Evolutionary conservation across 2,113 vertebrate genomes (phyloP), one percentile per base, ranked within the genome.

Genomic region (Capreolus pygargus): DNA sequence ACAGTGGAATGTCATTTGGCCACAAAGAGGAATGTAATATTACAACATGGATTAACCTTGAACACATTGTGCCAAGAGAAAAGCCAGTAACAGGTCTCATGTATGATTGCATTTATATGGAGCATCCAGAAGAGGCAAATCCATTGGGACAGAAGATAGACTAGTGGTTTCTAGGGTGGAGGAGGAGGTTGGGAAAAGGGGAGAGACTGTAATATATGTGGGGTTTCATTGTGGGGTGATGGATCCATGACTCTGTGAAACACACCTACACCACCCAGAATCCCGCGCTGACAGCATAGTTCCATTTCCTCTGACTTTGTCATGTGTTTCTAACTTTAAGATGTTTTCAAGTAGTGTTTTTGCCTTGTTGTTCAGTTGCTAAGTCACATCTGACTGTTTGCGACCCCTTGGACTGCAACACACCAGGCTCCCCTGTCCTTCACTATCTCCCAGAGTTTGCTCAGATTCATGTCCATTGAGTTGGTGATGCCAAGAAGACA

Each of bases 341-440:
- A 33, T 67, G 16, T 88, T 91, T 91, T 76, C 14, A 52, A 57
- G 58, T 89, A 45, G 4, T 90, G 27, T 64, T 95, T 91, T 93
- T 94, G 17, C n/a, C 23, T 43, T 70, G n/a, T 70, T 74, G 36
- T 39, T 43, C n/a, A 70, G 5, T 39, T 70, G n/a, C 67, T 39
- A 70, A 70, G 67, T 43, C 70, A 76, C 12, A 43, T 76, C 23
- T 43, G 36, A 25, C 36, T 43, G 36, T 70, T 74, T 3, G 3
- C 1, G 1, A 76, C 70, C 39, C 39, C 12, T 43, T 76, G 39
- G 70, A 27, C 21, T 74, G 36, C n/a, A 43, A 15, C 39, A 76
- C 70, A 7, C 70, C 39, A 76, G 39, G 39, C 70, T 43, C 23
- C 39, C 12, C 39, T 27, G 23, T 76, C 70, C 70, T 43, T 76